Evolutionary conservation across 1,140 invertebrate genomes (phyloP).

Genomic region (Drosophila pruinosa): DNA sequence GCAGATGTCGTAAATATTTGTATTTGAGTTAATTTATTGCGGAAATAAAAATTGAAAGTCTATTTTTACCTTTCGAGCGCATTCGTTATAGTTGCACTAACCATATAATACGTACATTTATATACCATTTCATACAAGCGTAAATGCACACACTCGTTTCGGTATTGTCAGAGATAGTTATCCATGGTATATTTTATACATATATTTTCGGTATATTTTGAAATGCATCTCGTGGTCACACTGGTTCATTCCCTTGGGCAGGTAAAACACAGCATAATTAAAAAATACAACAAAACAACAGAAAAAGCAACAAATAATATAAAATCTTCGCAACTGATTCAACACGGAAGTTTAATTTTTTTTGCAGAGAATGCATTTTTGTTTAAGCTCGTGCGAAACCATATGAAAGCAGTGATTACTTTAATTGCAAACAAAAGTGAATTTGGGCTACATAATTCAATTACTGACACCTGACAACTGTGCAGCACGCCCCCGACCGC

Average conservation of each 20-base stretch:
- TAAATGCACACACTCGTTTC: too few species aligned
- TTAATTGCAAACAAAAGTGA: neutral
- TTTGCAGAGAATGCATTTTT: neutral
- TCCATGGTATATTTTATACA: too few species aligned
- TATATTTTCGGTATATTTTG: too few species aligned
- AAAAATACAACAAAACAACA: slow-evolving; percentile 23
- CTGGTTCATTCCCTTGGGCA: slow-evolving; percentile 18
- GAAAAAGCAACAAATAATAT: slow-evolving; percentile 23
- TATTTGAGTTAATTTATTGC: slow-evolving; percentile 15
- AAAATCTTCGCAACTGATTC: neutral
- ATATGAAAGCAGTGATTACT: neutral
- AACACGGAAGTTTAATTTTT: neutral
- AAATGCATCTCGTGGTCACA: too few species aligned
- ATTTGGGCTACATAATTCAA: slow-evolving; percentile 38
- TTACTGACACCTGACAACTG: slow-evolving; percentile 38
- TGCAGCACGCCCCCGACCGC: slow-evolving; percentile 18
- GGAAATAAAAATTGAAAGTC: slow-evolving; percentile 30
- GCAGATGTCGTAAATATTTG: slow-evolving; percentile 1
- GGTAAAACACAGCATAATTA: slow-evolving; percentile 39
- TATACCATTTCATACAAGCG: too few species aligned
- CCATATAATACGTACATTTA: too few species aligned
- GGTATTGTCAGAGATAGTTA: too few species aligned
- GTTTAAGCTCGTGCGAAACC: neutral
- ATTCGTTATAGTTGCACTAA: too few species aligned
- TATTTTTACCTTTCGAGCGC: neutral